Conservation (phyloP, 2,113 vertebrate genomes). For the Urocolius indicus region DNA sequence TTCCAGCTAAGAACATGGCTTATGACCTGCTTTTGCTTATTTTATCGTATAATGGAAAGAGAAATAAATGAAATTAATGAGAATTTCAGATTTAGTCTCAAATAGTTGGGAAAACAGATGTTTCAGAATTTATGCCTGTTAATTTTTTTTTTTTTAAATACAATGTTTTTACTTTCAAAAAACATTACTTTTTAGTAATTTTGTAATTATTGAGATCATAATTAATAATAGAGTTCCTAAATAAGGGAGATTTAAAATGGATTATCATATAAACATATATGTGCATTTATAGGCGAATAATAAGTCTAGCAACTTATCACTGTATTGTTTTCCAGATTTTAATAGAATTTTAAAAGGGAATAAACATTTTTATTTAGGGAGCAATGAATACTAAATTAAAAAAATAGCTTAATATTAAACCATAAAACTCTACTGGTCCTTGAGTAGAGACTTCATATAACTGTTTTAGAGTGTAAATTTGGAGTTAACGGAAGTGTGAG, state of each 20-base stretch:
- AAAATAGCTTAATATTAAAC: not conserved
- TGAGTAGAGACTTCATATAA: not conserved
- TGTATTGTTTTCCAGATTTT: not conserved
- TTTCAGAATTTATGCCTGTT: not conserved
- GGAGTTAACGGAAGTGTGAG: not conserved
- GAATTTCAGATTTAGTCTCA: not conserved
- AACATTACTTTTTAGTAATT: not conserved
- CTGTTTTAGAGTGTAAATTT: not conserved
- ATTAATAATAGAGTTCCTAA: constrained; percentile 31
- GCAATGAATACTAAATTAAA: not conserved
- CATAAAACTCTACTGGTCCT: not conserved
- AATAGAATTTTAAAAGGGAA: not conserved
- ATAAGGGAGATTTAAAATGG: not conserved
- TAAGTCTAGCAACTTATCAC: not conserved
- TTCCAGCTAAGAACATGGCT: not conserved
- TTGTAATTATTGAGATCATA: not conserved
- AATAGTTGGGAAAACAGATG: not conserved
- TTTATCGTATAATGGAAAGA: not conserved
- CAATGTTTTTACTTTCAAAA: not conserved
- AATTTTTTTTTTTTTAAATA: not conserved
- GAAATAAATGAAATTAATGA: not conserved
- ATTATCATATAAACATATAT: constrained; percentile 39
- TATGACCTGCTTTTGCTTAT: not conserved
- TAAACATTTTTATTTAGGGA: not conserved
- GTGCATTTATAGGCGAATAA: not conserved